Base-by-base conservation (phyloP, 2,888 invertebrate genomes). In the Oasisia sp. region DNA sequence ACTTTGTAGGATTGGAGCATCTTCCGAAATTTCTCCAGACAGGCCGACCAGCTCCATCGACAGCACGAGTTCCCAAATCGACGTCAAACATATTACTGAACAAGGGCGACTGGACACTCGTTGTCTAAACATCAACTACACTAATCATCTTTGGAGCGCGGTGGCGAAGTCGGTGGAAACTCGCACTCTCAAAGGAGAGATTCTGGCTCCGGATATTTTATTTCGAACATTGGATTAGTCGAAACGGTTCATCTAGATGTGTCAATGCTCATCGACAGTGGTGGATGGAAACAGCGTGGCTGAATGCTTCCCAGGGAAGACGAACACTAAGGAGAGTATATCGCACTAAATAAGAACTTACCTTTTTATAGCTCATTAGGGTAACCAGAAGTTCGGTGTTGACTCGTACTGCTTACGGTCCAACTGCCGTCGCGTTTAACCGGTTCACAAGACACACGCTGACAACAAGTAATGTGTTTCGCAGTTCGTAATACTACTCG, bases 21-120 rank as follows among this genome's bases (percentile, higher is more conserved):
- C 74, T 74, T 74, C 74, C 74, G 74, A 74, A 74, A 74, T 74
- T 74, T 74, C 74, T 14, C 74, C 27, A 74, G 74, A 74, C 74
- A 74, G 27, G 74, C 74, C n/a, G 27, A n/a, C 3, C 19, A 74
- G 27, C 7, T 74, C 27, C 74, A 74, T 7, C 74, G 27, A 27
- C 74, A 74, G 27, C 74, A 7, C 3, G 27, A 27, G 19, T 19
- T 74, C 19, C 1, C 27, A 27, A 19, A 74, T 19, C 74, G 27
- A 74, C 74, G 27, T n/a, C 19, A 74, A n/a, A n/a, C 19, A 74
- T 7, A 27, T 27, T 7, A 74, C 7, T 74, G n/a, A 74, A 27
- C 3, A 74, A 19, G 27, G 19, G 74, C 74, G 27, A 74, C 2
- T 4, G 19, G 14, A 27, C 27, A 74, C 74, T 50, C 2, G 5